Conservation (phyloP, 1,140 invertebrate genomes). For the Drosophila melanogaster region Release_6_plus_ISO1_MT NC_004354.4:2693501-2694000, state of each 20-base stretch:
- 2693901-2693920: constrained; percentile 39
- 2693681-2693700: no score
- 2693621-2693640: constrained; percentile 46
- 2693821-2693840: background rate
- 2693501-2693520: constrained; percentile 38
- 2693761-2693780: constrained; percentile 3
- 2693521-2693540: constrained; percentile 40
- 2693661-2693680: no score
- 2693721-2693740: constrained; percentile 32
- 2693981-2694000: background rate
- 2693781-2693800: background rate
- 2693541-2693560: constrained; percentile 21
- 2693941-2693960: constrained; percentile 9
- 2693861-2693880: constrained; percentile 6
- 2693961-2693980: constrained; percentile 7
- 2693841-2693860: constrained; percentile 1
- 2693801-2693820: constrained; percentile 12
- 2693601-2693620: constrained; percentile 45
- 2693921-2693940: constrained; percentile 10
- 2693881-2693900: constrained; percentile 8
- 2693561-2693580: constrained; percentile 36
- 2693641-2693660: constrained; percentile 25
- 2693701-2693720: no score
- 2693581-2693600: constrained; percentile 42
- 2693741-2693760: background rate